These are phyloP conservation scores for Pangasius larnaudii DNA, from an alignment of 2,797 vertebrate genomes.

Conservation along the genomic window DNA sequence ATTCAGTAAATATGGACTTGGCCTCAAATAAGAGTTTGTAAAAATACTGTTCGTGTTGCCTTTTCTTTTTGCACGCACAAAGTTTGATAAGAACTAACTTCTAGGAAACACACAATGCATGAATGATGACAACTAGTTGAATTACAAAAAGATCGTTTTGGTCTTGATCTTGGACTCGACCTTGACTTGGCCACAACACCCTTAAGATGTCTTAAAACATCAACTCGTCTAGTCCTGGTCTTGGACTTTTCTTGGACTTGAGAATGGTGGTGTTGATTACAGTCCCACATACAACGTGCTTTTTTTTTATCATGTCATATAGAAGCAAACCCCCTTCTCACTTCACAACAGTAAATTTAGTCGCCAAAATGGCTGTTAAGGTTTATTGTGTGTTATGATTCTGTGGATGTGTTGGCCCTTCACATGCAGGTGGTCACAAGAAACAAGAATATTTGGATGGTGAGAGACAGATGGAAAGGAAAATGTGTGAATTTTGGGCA, in stretches of 20 bases:
- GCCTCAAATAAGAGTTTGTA: background rate
- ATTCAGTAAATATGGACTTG: background rate
- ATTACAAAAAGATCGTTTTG: background rate
- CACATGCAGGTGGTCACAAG: background rate
- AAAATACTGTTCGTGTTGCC: no score
- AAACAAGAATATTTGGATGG: conserved; percentile 1
- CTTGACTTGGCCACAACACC: background rate
- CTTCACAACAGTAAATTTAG: background rate
- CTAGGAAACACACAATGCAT: background rate
- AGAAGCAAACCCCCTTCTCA: background rate
- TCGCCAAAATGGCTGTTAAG: background rate
- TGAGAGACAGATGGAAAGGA: background rate
- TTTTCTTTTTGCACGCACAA: background rate
- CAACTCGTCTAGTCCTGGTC: background rate
- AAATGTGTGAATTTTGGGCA: background rate
- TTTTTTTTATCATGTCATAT: background rate
- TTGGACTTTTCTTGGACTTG: background rate
- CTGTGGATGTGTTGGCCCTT: background rate
- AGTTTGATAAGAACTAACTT: background rate
- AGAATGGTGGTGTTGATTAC: background rate
- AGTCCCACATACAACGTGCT: background rate
- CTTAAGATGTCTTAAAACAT: background rate
- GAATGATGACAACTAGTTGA: background rate
- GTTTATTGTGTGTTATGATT: background rate
- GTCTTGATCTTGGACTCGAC: background rate